Conservation (phyloP, 2,888 invertebrate genomes). For the Macrosiphum euphorbiae region DNA sequence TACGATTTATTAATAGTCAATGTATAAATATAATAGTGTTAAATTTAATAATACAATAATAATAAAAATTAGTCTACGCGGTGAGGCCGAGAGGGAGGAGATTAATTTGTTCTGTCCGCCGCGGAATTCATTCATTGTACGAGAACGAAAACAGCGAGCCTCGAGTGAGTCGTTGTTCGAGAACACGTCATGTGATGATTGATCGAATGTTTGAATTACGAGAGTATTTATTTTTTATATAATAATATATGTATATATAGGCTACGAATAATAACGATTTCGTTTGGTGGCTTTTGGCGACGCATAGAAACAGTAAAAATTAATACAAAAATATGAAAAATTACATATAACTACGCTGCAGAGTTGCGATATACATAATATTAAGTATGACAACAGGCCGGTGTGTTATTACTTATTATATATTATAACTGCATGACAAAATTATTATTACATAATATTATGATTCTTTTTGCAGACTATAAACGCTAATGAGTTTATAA, state of each 20-base stretch:
- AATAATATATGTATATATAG: background rate
- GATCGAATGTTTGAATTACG: background rate
- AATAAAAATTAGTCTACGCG: slow-evolving; percentile 12
- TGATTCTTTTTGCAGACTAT: background rate
- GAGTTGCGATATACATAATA: background rate
- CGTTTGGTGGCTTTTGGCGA: background rate
- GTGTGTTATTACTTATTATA: background rate
- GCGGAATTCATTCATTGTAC: background rate
- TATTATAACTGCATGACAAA: background rate
- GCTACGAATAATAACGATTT: background rate
- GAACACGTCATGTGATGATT: background rate
- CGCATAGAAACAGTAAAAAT: background rate
- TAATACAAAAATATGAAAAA: slow-evolving; percentile 6
- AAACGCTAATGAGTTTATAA: background rate
- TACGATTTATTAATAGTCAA: slow-evolving; percentile 18
- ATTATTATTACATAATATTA: background rate
- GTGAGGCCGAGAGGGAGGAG: background rate
- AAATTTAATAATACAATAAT: slow-evolving; percentile 25
- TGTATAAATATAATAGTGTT: background rate
- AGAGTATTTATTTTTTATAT: background rate
- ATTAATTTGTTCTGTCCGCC: background rate
- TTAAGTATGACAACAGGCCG: background rate
- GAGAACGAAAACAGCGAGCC: background rate
- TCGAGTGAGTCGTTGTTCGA: background rate
- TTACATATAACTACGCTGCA: background rate